Conservation (phyloP, 1,140 invertebrate species). For the Brevipalpus yothersi region DNA sequence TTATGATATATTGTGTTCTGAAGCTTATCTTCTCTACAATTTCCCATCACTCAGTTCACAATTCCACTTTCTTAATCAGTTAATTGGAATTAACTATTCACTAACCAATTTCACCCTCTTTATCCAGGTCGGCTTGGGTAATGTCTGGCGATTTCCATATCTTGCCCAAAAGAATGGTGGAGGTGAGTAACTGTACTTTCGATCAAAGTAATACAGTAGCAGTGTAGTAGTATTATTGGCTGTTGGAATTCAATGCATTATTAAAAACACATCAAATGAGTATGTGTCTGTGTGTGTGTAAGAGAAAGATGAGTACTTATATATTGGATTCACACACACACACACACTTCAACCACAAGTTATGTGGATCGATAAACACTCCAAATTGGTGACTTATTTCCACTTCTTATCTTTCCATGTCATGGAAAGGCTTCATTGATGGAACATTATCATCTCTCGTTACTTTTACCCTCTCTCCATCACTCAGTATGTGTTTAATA, state of each 20-base stretch:
- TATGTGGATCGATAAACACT: not conserved
- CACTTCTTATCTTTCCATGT: not conserved
- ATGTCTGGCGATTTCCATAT: slow-evolving; percentile 55
- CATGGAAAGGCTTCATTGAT: too few species aligned
- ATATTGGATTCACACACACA: too few species aligned
- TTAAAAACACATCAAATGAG: not conserved
- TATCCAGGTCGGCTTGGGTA: slow-evolving; percentile 55
- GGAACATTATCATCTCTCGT: too few species aligned
- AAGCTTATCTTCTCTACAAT: too few species aligned
- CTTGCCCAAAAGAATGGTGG: slow-evolving; percentile 55
- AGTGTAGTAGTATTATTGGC: not conserved
- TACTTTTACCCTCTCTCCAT: too few species aligned
- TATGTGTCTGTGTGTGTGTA: not conserved
- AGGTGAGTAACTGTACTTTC: not conserved
- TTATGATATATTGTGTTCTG: not conserved
- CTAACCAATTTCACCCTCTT: too few species aligned
- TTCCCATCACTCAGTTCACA: too few species aligned
- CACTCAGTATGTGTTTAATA: too few species aligned
- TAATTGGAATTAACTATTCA: too few species aligned
- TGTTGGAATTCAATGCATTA: slow-evolving; percentile 20
- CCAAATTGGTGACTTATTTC: not conserved
- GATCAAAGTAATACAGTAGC: not conserved
- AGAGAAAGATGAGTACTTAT: too few species aligned
- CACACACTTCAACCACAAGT: not conserved
- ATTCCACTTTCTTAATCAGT: too few species aligned